Base-by-base conservation (phyloP, 2,113 vertebrate genomes). In the Plecotus auritus region DNA sequence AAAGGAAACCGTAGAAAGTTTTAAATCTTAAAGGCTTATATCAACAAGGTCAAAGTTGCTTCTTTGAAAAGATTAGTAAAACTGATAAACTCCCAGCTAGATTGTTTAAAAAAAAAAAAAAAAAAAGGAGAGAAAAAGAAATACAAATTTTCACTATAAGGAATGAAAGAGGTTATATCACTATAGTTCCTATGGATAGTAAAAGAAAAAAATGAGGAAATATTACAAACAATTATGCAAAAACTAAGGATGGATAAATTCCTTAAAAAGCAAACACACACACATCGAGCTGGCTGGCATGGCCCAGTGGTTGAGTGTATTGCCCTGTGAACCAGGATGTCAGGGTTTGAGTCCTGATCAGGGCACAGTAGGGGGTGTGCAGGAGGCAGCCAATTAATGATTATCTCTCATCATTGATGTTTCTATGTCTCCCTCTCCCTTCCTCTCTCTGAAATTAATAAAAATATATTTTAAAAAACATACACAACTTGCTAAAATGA, bases 31-130 rank as follows among this genome's bases (percentile, higher is more conserved):
- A 88, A 88, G 69, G 7, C 4, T 83, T 92, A 30, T 77, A 76
- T 83, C 22, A 66, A 45, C 20, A 74, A 82, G 23, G 77, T 49
- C 59, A 74, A 83, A 88, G 4, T 18, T 42, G 20, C 4, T 83
- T 95, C 56, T 69, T 95, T 88, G 69, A 59, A n/a, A 88, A 83
- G 89, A 28, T 67, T 6, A 67, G 56, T 81, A 86, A 82, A 91
- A 91, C 35, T 45, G 23, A 82, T 86, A 87, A 56, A 9, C 1
- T 7, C 28, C 12, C 70, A 64, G 37, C 3, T 47, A 74, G 83
- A 95, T 32, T 85, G 49, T 77, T 61, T n/a, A n/a, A n/a, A n/a
- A n/a, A n/a, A n/a, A n/a, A n/a, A n/a, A n/a, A n/a, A 7, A n/a
- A 85, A 64, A 64, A 45, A 64, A 23, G 47, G 11, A 16, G 30